Conservation (phyloP, 1,140 invertebrate species). For the Drosophila neocordata region DNA sequence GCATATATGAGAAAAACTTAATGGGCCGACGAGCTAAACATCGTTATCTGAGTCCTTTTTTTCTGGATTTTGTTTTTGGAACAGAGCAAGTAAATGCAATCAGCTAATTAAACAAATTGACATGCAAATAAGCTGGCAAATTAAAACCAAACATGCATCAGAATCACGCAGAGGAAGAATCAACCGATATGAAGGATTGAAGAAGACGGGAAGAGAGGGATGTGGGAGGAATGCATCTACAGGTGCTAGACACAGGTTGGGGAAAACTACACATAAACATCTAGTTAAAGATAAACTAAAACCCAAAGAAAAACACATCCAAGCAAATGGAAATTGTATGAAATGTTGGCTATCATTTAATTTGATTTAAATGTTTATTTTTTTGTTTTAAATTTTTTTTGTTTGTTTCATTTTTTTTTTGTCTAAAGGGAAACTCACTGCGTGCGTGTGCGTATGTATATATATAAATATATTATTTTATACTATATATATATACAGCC, state of each 20-base stretch:
- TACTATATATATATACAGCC: not conserved
- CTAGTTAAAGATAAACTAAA: conserved; percentile 30
- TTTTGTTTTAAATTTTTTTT: conserved; percentile 32
- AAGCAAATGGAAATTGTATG: conserved; percentile 62
- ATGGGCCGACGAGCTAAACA: not conserved
- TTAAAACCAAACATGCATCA: conserved; percentile 36
- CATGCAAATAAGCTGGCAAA: conserved; percentile 59
- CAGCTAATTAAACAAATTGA: conserved; percentile 64
- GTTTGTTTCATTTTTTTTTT: conserved; percentile 29
- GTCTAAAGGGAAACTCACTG: conserved; percentile 63
- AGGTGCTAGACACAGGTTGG: conserved; percentile 17
- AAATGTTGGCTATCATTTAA: conserved; percentile 34
- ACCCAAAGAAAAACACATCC: conserved; percentile 39
- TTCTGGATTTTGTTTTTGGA: conserved; percentile 33
- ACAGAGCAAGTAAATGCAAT: conserved; percentile 70
- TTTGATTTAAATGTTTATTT: conserved; percentile 30
- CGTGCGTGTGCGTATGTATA: conserved; percentile 68
- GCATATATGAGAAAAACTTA: not conserved
- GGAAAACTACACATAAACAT: conserved; percentile 36
- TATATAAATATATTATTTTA: conserved; percentile 18
- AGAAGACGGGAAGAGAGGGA: not conserved
- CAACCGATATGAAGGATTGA: not conserved
- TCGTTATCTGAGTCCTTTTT: conserved; percentile 15
- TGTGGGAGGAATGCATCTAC: conserved; percentile 12
- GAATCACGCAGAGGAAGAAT: conserved; percentile 39